Percentiles rank a stretch among this genome's conserved stretches.
These are phyloP conservation scores for Arenaria interpres DNA, from an alignment of 2,113 vertebrate genomes.

Conservation along the genomic window DNA sequence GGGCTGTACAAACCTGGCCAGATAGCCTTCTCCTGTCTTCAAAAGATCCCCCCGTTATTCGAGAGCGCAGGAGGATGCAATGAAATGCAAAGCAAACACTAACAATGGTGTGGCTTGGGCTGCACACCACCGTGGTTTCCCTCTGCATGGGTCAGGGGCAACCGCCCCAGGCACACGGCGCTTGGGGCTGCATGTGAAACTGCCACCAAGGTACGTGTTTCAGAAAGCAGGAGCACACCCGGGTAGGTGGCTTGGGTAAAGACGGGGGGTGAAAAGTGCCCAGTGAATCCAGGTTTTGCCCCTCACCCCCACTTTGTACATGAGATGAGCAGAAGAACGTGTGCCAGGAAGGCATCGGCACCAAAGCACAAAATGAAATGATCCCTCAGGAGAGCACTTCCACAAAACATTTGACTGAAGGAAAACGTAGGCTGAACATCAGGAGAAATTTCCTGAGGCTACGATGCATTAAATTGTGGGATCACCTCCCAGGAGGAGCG, in stretches of 20 bases:
- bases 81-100: neutral
- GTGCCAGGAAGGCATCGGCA: neutral
- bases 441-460: neutral
- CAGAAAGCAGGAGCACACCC: neutral
- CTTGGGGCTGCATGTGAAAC: neutral
- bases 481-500: neutral
- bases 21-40: neutral
- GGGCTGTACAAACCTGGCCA: neutral
- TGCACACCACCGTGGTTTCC: fast-evolving
- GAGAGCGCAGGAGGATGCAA: neutral
- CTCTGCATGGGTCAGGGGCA: fast-evolving
- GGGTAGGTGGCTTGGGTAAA: neutral
- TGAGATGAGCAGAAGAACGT: neutral
- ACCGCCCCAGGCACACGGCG: fast-evolving
- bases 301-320: neutral
- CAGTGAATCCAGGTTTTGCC: neutral
- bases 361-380: neutral
- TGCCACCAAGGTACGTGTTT: neutral
- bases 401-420: neutral
- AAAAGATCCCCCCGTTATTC: neutral
- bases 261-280: neutral
- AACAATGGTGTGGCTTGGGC: neutral
- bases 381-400: neutral
- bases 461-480: neutral
- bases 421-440: neutral